Evolutionary conservation across 2,888 invertebrate species (phyloP).

Genomic region (Nowickia ferox): DNA sequence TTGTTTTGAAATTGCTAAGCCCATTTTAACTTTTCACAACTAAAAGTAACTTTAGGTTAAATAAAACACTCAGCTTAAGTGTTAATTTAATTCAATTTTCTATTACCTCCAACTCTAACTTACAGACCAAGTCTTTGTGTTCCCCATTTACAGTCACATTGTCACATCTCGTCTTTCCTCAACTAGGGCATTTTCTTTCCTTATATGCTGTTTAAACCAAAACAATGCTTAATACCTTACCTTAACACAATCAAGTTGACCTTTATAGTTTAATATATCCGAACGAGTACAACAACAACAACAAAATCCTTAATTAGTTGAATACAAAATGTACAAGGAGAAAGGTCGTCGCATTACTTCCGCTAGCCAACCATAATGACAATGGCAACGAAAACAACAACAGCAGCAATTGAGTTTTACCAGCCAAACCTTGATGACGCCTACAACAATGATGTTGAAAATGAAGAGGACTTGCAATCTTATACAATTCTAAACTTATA

Average conservation of each 20-base stretch:
- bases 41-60: slow-evolving; percentile 24
- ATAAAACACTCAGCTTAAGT: slow-evolving; percentile 45
- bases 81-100: slow-evolving; percentile 57
- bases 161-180: neutral
- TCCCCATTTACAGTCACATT: neutral
- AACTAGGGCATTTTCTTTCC: slow-evolving; percentile 2
- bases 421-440: slow-evolving; percentile 14
- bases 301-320: slow-evolving; percentile 59
- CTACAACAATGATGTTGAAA: slow-evolving; percentile 51
- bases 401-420: neutral
- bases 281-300: neutral
- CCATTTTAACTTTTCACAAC: slow-evolving; percentile 10
- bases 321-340: slow-evolving; percentile 55
- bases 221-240: slow-evolving; percentile 43
- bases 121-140: neutral
- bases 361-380: slow-evolving; percentile 60
- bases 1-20: neutral
- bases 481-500: neutral
- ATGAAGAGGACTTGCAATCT: slow-evolving; percentile 24
- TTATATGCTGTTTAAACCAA: slow-evolving; percentile 33
- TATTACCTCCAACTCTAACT: slow-evolving; percentile 14
- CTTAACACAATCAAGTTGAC: neutral
- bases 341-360: slow-evolving; percentile 63
- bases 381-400: slow-evolving; percentile 49
- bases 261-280: slow-evolving; percentile 42